phyloP scores from a whole-genome alignment of 2,888 invertebrate species.

The Campoplex nolae region DNA sequence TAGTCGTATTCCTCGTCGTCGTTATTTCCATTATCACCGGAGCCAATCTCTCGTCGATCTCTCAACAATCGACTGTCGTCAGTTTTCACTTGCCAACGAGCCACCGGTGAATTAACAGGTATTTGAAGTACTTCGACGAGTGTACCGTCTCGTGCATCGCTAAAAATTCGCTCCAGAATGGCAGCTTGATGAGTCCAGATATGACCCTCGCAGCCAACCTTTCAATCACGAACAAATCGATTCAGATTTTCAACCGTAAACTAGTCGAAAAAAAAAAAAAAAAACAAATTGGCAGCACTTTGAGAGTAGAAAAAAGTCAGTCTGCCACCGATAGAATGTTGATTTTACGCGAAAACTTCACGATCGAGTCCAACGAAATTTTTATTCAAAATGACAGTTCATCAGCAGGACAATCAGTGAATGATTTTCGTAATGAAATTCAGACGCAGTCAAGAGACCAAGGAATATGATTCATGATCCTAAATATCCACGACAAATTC shows the following conservation, averaged over 20 bases:
- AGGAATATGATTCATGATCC: not conserved
- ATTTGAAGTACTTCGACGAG: constrained; percentile 89
- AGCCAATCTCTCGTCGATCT: constrained; percentile 81
- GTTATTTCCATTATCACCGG: constrained; percentile 79
- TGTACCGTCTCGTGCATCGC: constrained; percentile 90
- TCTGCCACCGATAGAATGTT: not conserved
- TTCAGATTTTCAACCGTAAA: not conserved
- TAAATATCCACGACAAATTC: not conserved
- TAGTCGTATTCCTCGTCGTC: constrained; percentile 79
- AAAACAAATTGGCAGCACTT: too few species aligned
- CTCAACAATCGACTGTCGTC: constrained; percentile 76
- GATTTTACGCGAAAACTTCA: not conserved
- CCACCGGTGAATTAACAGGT: constrained; percentile 85
- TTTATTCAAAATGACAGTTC: not conserved
- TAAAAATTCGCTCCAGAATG: constrained; percentile 89
- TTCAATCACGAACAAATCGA: constrained; percentile 72
- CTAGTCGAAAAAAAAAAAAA: too few species aligned
- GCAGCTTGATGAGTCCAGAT: constrained; percentile 89
- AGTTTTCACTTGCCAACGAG: constrained; percentile 89
- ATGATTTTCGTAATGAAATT: not conserved
- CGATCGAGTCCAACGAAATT: not conserved
- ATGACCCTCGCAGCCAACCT: constrained; percentile 92
- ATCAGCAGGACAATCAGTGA: not conserved
- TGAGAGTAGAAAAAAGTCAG: too few species aligned
- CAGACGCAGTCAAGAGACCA: not conserved